Conservation (phyloP, 2,797 vertebrate species). For the Emys orbicularis region DNA sequence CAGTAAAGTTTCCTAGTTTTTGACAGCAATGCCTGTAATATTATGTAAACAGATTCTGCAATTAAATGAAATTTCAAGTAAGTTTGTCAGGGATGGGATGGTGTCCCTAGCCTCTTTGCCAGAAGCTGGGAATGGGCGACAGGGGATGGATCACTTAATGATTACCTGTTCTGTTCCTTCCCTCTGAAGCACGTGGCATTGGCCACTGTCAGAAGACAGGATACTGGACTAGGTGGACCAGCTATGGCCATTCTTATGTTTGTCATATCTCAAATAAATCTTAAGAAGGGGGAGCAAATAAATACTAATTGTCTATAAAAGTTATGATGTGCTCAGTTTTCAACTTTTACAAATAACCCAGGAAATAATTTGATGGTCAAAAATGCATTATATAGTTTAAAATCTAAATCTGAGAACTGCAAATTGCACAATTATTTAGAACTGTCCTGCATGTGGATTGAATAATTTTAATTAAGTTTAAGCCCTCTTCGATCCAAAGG, state of each 20-base stretch:
- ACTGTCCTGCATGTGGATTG: background rate
- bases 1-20: background rate
- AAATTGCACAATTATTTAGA: background rate
- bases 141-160: too few relatives aligned
- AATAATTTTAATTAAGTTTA: background rate
- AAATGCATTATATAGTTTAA: background rate
- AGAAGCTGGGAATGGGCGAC: too few relatives aligned
- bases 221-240: too few relatives aligned
- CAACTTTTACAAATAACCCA: background rate
- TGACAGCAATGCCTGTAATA: background rate
- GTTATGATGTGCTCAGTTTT: background rate
- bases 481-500: background rate
- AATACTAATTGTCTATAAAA: background rate
- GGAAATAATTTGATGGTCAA: background rate
- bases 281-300: background rate
- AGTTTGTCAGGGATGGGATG: background rate
- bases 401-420: background rate
- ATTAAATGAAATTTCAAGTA: background rate
- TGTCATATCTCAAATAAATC: background rate
- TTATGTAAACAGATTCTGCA: background rate
- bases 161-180: too few relatives aligned
- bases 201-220: too few relatives aligned
- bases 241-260: too few relatives aligned
- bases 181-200: too few relatives aligned
- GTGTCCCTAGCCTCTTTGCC: too few relatives aligned